Base-by-base conservation (phyloP, 2,797 vertebrate genomes). In the Epinephelus coioides region DNA sequence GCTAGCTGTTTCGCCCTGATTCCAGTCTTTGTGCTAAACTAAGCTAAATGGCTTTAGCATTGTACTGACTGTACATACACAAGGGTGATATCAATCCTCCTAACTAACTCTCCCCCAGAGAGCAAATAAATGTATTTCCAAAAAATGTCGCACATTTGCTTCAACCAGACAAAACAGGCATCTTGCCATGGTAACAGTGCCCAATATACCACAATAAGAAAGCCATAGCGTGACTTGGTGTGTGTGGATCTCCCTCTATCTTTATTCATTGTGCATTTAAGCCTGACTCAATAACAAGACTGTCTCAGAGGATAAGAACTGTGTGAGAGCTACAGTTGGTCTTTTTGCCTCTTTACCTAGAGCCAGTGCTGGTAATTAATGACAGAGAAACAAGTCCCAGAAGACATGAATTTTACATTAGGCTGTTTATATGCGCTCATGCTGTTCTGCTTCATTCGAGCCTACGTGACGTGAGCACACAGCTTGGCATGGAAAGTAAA, bases 351-450 rank as follows among this genome's bases (percentile, higher is more conserved):
- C 80, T 88, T 89, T 86, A 92, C 90, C 84, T 87, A 47, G 70
- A 91, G 89, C 73, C 74, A 55, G 59, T 63, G 73, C 84, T 78
- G 81, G 83, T 93, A 91, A 93, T 93, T 93, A 94, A 94, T 90
- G 88, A 91, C 89, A 92, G 88, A 76, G 74, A 86, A 90, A 93
- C 84, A 91, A 91, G 91, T 90, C 93, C 91, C 90, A 81, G 80
- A 80, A 86, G 92, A 91, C 91, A 93, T 94, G 85, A 92, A 94
- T 94, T 93, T 93, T 92, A 78, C 88, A 94, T 93, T 64, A 91
- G 88, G 84, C 75, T 91, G 88, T 92, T 94, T 91, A 88, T 88
- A 85, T 84, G 78, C 76, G 14, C 74, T 83, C 78, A 74, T 79
- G 78, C 86, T 78, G 87, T 70, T 87, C 76, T 63, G 69, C 78